These are phyloP conservation scores for Amiota communis DNA, from an alignment of 2,888 invertebrate genomes.

Conservation along the genomic window DNA sequence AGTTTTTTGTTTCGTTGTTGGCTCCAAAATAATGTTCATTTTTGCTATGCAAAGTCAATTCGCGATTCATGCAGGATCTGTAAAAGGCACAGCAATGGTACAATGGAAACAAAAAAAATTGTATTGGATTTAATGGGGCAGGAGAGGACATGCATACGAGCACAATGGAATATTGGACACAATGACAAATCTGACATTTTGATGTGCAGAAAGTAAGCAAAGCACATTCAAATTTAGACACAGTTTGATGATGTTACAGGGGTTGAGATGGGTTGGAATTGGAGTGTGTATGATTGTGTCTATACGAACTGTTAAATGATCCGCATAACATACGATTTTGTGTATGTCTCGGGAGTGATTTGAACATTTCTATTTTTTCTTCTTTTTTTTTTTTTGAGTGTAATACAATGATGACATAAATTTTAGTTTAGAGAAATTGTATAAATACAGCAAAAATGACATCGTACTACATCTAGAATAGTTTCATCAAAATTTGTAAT, in stretches of 20 bases:
- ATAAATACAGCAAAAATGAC: too few relatives aligned
- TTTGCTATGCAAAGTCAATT: slow-evolving; percentile 22
- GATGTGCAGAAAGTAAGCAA: slow-evolving; percentile 6
- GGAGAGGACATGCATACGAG: neutral
- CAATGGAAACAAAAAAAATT: neutral
- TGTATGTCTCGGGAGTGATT: neutral
- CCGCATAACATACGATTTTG: neutral
- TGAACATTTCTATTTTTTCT: too few relatives aligned
- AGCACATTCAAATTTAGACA: neutral
- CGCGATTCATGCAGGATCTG: neutral
- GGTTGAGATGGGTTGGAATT: neutral
- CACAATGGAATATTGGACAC: neutral
- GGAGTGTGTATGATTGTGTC: neutral
- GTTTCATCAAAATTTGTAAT: too few relatives aligned
- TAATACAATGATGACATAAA: too few relatives aligned
- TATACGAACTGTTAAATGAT: slow-evolving; percentile 9
- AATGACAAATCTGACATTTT: slow-evolving; percentile 17
- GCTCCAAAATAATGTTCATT: slow-evolving; percentile 8
- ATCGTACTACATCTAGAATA: too few relatives aligned
- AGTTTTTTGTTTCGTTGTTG: neutral
- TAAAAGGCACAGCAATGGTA: neutral
- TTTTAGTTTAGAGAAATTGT: too few relatives aligned
- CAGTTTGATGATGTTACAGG: too few relatives aligned
- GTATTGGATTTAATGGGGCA: neutral
- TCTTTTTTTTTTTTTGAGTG: neutral